Evolutionary conservation across 2,888 invertebrate species (phyloP).

Genomic region (Caenorhabditis afra): DNA sequence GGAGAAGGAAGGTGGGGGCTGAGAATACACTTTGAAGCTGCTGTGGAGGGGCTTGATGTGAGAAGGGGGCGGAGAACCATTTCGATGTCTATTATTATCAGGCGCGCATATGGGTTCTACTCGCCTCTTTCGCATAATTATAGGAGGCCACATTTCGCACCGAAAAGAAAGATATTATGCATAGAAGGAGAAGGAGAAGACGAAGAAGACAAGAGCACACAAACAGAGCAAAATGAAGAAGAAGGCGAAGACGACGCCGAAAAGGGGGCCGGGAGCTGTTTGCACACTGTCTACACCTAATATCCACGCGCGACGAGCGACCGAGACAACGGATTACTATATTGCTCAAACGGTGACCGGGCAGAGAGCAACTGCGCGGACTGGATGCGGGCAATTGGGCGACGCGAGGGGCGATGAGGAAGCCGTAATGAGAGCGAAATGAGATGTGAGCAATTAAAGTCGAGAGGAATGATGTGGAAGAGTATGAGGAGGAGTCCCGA

Average conservation of each 20-base stretch:
- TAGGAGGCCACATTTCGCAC: slow-evolving; percentile 7
- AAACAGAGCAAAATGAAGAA: background rate
- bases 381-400: background rate
- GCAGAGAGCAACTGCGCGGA: background rate
- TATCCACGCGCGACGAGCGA: slow-evolving; percentile 21
- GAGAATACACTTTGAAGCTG: slow-evolving; percentile 29
- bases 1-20: slow-evolving; percentile 6
- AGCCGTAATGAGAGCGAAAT: too few species aligned
- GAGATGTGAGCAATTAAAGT: too few species aligned
- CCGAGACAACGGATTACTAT: slow-evolving; percentile 26
- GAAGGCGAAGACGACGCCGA: slow-evolving; percentile 19
- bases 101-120: slow-evolving; percentile 42
- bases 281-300: slow-evolving; percentile 50
- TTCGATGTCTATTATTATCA: slow-evolving; percentile 49
- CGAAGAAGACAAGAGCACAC: background rate
- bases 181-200: background rate
- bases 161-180: slow-evolving; percentile 1
- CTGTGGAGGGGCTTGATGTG: slow-evolving; percentile 7
- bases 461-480: too few species aligned
- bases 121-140: slow-evolving; percentile 28
- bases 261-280: slow-evolving; percentile 15
- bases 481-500: too few species aligned
- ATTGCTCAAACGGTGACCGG: background rate
- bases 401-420: too few species aligned
- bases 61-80: slow-evolving; percentile 6